Evolutionary conservation across 2,113 vertebrate species (phyloP).

Genomic region (Pelusios castaneus): DNA sequence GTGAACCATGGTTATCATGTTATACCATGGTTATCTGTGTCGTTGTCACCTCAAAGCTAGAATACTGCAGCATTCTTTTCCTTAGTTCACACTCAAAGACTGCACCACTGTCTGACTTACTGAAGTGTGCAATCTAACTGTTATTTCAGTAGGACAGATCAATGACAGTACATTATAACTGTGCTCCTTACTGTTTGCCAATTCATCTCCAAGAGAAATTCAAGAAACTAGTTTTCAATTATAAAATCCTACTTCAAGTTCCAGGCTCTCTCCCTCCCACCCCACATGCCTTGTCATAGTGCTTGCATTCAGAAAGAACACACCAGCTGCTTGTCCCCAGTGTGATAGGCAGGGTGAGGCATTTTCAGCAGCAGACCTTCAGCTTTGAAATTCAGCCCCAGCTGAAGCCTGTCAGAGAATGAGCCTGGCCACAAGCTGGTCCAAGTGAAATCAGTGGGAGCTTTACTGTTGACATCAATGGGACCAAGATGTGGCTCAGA

Average conservation of each 20-base stretch:
- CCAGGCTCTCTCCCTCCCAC: neutral
- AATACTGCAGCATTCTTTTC: neutral
- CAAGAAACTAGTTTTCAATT: neutral
- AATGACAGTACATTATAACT: neutral
- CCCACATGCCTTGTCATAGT: too few relatives aligned
- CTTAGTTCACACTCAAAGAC: neutral
- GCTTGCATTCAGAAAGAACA: neutral
- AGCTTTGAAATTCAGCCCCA: neutral
- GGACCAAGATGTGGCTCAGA: neutral
- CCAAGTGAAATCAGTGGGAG: neutral
- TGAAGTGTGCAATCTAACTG: neutral
- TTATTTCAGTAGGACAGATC: neutral
- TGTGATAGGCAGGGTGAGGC: neutral
- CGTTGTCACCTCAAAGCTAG: neutral
- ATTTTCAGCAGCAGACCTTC: neutral
- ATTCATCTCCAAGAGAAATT: neutral
- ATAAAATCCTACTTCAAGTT: neutral
- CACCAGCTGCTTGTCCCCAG: neutral
- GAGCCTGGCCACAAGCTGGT: neutral
- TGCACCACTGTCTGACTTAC: neutral
- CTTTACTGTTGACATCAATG: neutral
- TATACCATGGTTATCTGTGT: neutral
- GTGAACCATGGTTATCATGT: too few relatives aligned
- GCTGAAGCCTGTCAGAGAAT: neutral
- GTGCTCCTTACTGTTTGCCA: accelerated